phyloP scores from a whole-genome alignment of 2,797 vertebrate species.

The Malurus splendens region DNA sequence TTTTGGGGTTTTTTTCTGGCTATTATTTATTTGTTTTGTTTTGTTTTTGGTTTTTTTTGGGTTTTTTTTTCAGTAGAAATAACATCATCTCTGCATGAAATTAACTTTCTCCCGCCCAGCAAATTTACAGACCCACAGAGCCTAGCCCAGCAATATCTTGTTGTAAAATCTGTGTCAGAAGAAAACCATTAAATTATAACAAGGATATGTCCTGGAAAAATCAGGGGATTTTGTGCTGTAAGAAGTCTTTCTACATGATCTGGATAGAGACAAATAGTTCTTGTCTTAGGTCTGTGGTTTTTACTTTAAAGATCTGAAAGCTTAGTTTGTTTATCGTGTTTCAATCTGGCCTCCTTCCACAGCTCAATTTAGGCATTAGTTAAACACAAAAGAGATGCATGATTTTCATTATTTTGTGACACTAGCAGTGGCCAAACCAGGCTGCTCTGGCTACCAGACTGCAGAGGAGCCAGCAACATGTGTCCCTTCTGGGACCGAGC shows the following conservation, averaged over 20 bases:
- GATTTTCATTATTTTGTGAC: background rate
- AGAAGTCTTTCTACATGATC: background rate
- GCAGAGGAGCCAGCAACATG: background rate
- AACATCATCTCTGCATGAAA: background rate
- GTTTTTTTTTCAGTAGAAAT: background rate
- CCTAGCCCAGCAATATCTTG: background rate
- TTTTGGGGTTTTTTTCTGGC: background rate
- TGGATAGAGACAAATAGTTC: background rate
- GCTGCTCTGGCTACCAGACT: background rate
- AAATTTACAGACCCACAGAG: background rate
- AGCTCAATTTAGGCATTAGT: background rate
- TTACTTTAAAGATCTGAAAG: background rate
- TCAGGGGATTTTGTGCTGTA: background rate
- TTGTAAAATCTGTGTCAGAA: background rate
- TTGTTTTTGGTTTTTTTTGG: too few species aligned
- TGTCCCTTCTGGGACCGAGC: accelerated
- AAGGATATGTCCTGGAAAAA: background rate
- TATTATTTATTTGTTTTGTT: too few species aligned
- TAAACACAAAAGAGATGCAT: background rate
- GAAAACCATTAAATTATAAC: background rate
- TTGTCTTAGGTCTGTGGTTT: background rate
- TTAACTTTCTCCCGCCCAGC: background rate
- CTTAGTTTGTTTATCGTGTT: background rate
- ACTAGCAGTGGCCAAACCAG: background rate
- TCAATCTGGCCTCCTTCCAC: background rate